These are phyloP conservation scores for Notolabrus celidotus DNA, from an alignment of 2,797 vertebrate species.

Conservation along the genomic window DNA sequence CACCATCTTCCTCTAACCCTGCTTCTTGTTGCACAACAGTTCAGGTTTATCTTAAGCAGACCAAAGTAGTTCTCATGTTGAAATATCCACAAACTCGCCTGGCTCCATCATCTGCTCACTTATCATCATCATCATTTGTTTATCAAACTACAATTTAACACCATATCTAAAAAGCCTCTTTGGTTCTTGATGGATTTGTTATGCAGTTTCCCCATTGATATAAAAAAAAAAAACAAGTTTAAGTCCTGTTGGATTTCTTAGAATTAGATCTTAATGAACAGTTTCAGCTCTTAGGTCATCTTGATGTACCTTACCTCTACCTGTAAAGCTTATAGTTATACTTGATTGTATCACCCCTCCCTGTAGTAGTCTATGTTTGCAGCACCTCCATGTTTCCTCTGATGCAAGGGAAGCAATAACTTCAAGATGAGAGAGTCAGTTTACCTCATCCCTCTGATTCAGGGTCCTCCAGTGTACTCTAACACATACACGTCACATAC, in stretches of 20 bases:
- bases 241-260: not conserved
- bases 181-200: not conserved
- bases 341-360: slow-evolving; percentile 28
- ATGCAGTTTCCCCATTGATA: slow-evolving; percentile 13
- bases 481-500: slow-evolving; percentile 20
- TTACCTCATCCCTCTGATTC: slow-evolving; percentile 51
- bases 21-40: slow-evolving; percentile 8
- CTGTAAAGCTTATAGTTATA: slow-evolving; percentile 19
- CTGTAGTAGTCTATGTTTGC: slow-evolving; percentile 16
- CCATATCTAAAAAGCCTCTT: not conserved
- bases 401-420: slow-evolving; percentile 20
- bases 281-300: too few relatives aligned
- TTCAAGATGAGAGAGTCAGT: slow-evolving; percentile 18
- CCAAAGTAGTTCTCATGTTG: too few relatives aligned
- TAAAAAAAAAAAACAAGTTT: slow-evolving; percentile 1
- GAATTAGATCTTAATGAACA: slow-evolving; percentile 10
- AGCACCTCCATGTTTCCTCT: slow-evolving; percentile 37
- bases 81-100: too few relatives aligned
- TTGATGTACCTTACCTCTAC: slow-evolving; percentile 13
- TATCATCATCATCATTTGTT: slow-evolving; percentile 8
- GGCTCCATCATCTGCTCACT: slow-evolving; percentile 7
- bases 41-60: not conserved
- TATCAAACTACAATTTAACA: not conserved
- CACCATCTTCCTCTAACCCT: not conserved
- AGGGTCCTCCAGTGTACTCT: slow-evolving; percentile 19